Evolutionary conservation across 2,888 invertebrate genomes (phyloP).

Genomic region (Rhingia campestris): DNA sequence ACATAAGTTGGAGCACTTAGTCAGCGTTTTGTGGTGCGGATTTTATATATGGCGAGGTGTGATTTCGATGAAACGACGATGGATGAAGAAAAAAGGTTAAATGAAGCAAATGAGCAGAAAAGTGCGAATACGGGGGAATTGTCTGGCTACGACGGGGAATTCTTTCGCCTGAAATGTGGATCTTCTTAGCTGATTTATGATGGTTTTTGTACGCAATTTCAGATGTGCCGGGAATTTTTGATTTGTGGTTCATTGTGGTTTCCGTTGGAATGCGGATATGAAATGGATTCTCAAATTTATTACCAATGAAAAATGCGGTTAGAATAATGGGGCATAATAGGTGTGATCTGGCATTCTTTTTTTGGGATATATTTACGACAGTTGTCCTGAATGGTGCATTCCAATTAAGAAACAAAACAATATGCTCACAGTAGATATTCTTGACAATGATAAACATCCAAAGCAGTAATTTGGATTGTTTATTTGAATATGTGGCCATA

Average conservation of each 20-base stretch:
- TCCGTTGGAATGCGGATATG: constrained; percentile 6
- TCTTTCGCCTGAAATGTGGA: constrained; percentile 13
- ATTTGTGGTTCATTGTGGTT: neutral
- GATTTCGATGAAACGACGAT: neutral
- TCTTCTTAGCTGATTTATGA: constrained; percentile 22
- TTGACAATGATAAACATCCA: no score
- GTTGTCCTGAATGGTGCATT: no score
- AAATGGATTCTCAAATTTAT: neutral
- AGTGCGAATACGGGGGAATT: constrained; percentile 43
- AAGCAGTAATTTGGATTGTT: no score
- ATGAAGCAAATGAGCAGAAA: constrained; percentile 46
- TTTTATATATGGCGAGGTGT: neutral
- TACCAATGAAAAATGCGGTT: neutral
- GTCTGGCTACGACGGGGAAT: neutral
- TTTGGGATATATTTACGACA: no score
- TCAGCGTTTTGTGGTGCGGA: constrained; percentile 36
- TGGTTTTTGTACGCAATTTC: neutral
- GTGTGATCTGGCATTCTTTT: no score
- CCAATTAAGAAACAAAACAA: no score
- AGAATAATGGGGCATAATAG: neutral
- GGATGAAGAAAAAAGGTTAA: constrained; percentile 33
- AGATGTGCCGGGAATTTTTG: constrained; percentile 5
- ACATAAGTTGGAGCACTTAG: constrained; percentile 19
- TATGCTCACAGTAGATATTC: no score
- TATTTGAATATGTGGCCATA: no score